Base-by-base conservation (phyloP, 2,888 invertebrate genomes). In the Thumatha senex region DNA sequence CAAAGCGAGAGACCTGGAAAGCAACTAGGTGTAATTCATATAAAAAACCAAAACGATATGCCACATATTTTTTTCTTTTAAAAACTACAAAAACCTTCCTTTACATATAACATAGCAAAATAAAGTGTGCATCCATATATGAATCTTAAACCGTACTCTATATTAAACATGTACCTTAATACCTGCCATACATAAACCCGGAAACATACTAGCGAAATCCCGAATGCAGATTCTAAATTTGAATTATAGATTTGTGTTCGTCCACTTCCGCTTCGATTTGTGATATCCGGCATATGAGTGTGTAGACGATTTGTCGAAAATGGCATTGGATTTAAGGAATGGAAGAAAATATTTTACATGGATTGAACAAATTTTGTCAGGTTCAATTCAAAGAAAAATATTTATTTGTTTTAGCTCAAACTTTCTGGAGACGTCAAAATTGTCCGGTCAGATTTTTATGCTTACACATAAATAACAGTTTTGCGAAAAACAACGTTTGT, bases 111-210 rank as follows among this genome's bases (percentile, higher is more conserved):
- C 5, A 5, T 24, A 10, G 15, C 11, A 30, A 30, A 38, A 40
- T 40, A 40, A 48, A 53, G 31, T 30, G 33, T 18, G 31, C 35
- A 34, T 14, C 42, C 29, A 34, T 40, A 38, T 30, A 38, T 30
- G 54, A 54, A 54, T 45, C 46, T 47, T 51, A 41, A 51, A 54
- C 46, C 45, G 42, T 33, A 9, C 10, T 49, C 38, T 34, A n/a
- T n/a, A n/a, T n/a, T n/a, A n/a, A 29, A 41, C 15, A 46, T 42
- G 41, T 42, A 5, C 45, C 13, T 11, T 45, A 42, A 41, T 45
- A 46, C 40, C 48, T 40, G 44, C 31, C n/a, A 33, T 10, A 13
- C 0, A 8, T 52, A 48, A 52, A 38, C n/a, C 52, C 33, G 40
- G 18, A 38, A 24, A 30, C 40, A 48, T 12, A 44, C 42, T 12